These are phyloP conservation scores for Plagodis dolabraria DNA, from an alignment of 2,888 invertebrate species.

Conservation along the genomic window DNA sequence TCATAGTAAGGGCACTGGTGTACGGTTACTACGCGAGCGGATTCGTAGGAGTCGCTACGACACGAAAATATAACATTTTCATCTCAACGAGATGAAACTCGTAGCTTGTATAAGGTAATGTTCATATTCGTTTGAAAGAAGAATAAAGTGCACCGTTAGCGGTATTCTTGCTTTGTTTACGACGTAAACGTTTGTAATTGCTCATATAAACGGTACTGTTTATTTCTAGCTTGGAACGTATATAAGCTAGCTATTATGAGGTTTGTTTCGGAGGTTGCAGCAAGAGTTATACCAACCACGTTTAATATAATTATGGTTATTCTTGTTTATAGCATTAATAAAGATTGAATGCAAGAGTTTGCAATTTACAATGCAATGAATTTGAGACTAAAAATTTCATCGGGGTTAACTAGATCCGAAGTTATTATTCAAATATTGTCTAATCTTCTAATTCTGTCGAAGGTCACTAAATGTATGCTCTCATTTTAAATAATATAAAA, in stretches of 20 bases:
- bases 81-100: conserved; percentile 8
- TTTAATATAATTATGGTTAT: not conserved
- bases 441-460: no score
- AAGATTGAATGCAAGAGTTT: not conserved
- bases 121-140: conserved; percentile 13
- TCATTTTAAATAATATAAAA: no score
- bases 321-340: not conserved
- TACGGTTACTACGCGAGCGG: no score
- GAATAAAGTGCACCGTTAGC: conserved; percentile 3
- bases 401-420: no score
- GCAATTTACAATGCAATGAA: not conserved
- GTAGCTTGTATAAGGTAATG: conserved; percentile 4
- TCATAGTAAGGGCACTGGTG: no score
- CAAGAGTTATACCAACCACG: not conserved
- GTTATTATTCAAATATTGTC: no score
- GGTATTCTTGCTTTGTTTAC: conserved; percentile 15
- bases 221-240: conserved; percentile 5
- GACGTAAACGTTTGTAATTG: conserved; percentile 15
- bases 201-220: conserved; percentile 20
- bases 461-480: no score
- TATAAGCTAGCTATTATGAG: conserved; percentile 14
- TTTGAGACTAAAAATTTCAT: not conserved
- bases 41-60: not conserved
- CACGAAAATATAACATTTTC: conserved; percentile 8
- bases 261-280: conserved; percentile 14